Evolutionary conservation across 2,888 invertebrate species (phyloP), one percentile per base, ranked within the genome.

Genomic region (Nomada flava): DNA sequence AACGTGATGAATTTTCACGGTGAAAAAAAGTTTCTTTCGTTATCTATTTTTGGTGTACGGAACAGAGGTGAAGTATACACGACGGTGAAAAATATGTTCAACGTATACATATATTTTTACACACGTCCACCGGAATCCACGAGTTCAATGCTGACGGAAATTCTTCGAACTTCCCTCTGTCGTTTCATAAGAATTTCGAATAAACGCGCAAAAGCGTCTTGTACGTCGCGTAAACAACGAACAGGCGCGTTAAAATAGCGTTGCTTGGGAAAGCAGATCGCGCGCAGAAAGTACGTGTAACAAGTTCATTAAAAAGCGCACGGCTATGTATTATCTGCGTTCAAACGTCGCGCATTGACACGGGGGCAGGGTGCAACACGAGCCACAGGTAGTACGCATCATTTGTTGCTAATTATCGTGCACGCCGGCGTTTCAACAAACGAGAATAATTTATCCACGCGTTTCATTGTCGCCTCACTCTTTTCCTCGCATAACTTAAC

Each of bases 281-380:
- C 71, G 18, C 36, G 63, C 82, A 80, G 81, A 81, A 81, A 76
- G 69, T 81, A 36, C 36, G 5, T 36, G 9, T 7, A 81, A 79
- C 80, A 57, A 80, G 81, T 82, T 72, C 82, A 60, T 82, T 77
- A 86, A 86, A 73, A 83, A 74, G 69, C 82, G 64, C 71, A 44
- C 80, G 15, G 10, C 60, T 68, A 60, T 53, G 65, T 68, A 63
- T 57, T 77, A 74, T 64, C 52, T 67, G 42, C 44, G 57, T 59
- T 42, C 60, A 42, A 60, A 64, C 20, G 50, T 42, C 36, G 44
- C n/a, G 60, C 57, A 60, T 82, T 80, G 84, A 50, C 67, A 64
- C 53, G 53, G 18, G 29, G 47, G 20, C 57, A 26, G 64, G 15
- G 55, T 29, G 44, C 26, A 57, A 44, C 26, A 26, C 13, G 15